Base-by-base conservation (phyloP, 2,113 vertebrate species). In the Hucho hucho region DNA sequence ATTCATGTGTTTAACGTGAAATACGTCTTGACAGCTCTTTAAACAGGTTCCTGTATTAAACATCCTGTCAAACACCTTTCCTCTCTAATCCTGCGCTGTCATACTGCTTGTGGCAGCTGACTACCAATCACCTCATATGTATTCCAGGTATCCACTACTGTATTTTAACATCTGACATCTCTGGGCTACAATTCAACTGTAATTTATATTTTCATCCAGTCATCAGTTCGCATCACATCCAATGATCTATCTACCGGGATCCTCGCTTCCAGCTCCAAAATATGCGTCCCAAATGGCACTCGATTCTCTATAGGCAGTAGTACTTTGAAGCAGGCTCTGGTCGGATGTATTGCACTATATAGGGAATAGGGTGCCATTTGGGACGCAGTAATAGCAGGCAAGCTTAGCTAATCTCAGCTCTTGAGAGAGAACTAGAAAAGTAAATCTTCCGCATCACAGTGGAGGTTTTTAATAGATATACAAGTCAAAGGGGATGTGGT, bases 151-250 rank as follows among this genome's bases (percentile, higher is more conserved):
- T 74, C 74, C 69, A 2, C 75, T 85, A 80, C 84, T 83, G 86
- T 87, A 85, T 89, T 90, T 90, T 88, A 90, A 89, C 85, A 87
- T 81, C 82, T 79, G 89, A 87, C 85, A 86, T 89, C 85, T 86
- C 85, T 83, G 86, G 87, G 90, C 87, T 89, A 80, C 88, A 79
- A 82, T 87, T 89, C 85, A 81, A 82, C 81, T 85, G 85, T 87
- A 86, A 91, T 91, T 91, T 91, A 90, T 91, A 81, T 87, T 84
- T 87, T 69, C 78, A n/a, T 87, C 73, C 83, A 87, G 81, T 87
- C 88, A 85, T 89, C 89, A 85, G 83, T 90, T 87, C 86, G 77
- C 84, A 86, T 90, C 87, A 83, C 71, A 87, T 85, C 84, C 80
- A 89, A 84, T 85, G 79, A 82, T 89, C 85, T 78, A 47, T 47